These are phyloP conservation scores for Fulmarus glacialis DNA, from an alignment of 2,113 vertebrate genomes.

Conservation along the genomic window DNA sequence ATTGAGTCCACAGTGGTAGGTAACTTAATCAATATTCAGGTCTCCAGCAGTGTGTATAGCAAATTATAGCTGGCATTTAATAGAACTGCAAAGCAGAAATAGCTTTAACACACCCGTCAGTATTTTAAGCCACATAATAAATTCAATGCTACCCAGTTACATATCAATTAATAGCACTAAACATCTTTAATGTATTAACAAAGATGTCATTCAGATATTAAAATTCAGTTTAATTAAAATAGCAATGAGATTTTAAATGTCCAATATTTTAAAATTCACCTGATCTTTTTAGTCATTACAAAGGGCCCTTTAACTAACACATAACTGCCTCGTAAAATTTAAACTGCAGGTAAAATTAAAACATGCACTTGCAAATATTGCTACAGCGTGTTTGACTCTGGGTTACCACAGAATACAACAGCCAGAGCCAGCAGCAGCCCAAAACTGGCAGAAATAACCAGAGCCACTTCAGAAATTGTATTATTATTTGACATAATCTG, in stretches of 20 bases:
- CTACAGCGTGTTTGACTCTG: neutral
- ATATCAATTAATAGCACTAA: slow-evolving; percentile 72
- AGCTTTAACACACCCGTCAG: slow-evolving; percentile 50
- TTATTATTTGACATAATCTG: neutral
- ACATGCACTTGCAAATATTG: neutral
- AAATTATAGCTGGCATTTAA: slow-evolving; percentile 69
- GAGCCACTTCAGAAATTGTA: neutral
- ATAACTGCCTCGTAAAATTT: slow-evolving; percentile 46
- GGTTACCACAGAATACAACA: neutral
- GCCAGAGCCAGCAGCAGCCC: neutral
- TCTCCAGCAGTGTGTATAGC: slow-evolving; percentile 5
- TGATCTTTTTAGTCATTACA: slow-evolving; percentile 31
- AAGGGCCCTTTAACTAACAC: slow-evolving; percentile 30
- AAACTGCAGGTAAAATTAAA: neutral
- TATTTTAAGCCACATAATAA: slow-evolving; percentile 72
- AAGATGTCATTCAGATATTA: slow-evolving; percentile 52
- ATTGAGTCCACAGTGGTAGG: neutral
- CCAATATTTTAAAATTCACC: slow-evolving; percentile 51
- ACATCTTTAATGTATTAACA: slow-evolving; percentile 64
- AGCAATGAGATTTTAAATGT: slow-evolving; percentile 45
- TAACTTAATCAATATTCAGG: slow-evolving; percentile 45
- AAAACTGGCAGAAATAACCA: neutral
- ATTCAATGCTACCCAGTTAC: slow-evolving; percentile 65
- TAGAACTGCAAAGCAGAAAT: slow-evolving; percentile 54
- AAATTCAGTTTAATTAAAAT: slow-evolving; percentile 64